Conservation (phyloP, 2,113 vertebrate genomes). For the Arvicanthis niloticus region DNA sequence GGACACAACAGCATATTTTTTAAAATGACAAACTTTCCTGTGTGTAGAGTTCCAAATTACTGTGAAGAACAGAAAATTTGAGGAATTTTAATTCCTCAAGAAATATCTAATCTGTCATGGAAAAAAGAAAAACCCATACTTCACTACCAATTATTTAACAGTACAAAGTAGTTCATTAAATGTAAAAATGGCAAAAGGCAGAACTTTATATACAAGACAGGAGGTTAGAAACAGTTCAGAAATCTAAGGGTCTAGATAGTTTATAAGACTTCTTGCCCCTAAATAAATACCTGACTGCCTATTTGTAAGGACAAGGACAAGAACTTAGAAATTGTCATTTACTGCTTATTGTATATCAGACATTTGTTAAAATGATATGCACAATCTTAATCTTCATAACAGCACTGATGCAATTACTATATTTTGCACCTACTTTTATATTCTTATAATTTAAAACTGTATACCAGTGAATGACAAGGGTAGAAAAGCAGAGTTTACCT, state of each 20-base stretch:
- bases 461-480: neutral
- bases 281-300: constrained; percentile 7
- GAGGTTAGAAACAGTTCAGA: neutral
- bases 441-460: neutral
- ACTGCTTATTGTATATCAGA: neutral
- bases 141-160: constrained; percentile 7
- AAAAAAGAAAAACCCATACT: neutral
- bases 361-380: neutral
- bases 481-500: neutral
- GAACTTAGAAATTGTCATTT: constrained; percentile 46
- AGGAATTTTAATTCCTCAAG: constrained; percentile 23
- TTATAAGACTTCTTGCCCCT: neutral
- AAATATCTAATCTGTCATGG: neutral
- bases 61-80: neutral
- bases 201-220: neutral
- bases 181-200: constrained; percentile 51
- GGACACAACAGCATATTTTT: neutral
- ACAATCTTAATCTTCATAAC: constrained; percentile 15
- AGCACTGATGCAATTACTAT: neutral
- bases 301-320: neutral
- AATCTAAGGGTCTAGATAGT: constrained; percentile 15
- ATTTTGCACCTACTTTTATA: constrained; percentile 7
- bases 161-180: neutral
- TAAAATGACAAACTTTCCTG: neutral
- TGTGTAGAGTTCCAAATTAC: neutral